Evolutionary conservation across 2,797 vertebrate species (phyloP).

Genomic region (Heteromormyrus szaboi): DNA sequence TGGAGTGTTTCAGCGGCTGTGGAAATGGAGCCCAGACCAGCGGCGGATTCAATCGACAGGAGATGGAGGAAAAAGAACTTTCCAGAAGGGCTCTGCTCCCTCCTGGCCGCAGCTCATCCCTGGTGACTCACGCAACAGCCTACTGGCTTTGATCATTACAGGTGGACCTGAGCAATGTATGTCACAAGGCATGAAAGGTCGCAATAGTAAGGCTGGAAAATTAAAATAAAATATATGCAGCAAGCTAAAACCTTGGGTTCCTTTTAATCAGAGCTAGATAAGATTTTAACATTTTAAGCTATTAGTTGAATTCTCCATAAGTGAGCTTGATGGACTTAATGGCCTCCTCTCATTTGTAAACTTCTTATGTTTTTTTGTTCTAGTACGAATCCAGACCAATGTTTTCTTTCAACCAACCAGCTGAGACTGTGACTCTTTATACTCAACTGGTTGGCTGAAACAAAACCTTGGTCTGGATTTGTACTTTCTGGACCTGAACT

Average conservation of each 20-base stretch:
- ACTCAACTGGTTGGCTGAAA: background rate
- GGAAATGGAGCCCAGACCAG: background rate
- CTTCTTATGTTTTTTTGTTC: background rate
- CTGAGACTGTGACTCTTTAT: background rate
- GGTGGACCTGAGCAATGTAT: background rate
- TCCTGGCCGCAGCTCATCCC: background rate
- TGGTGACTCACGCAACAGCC: background rate
- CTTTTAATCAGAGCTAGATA: background rate
- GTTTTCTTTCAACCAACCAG: background rate
- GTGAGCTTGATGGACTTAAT: background rate
- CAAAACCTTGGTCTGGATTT: background rate
- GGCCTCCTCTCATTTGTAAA: background rate
- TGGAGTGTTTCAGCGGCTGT: background rate
- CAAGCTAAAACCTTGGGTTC: background rate
- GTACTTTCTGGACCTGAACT: background rate
- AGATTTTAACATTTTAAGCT: background rate
- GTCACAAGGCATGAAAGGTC: background rate
- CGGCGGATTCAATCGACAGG: background rate
- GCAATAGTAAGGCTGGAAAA: background rate
- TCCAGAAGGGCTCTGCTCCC: background rate
- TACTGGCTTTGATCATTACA: background rate
- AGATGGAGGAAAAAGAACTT: background rate
- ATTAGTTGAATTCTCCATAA: background rate
- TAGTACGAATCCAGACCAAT: background rate
- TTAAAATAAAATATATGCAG: background rate